Conservation (phyloP, 1,140 invertebrate genomes). For the Meteorus sp. region DNA sequence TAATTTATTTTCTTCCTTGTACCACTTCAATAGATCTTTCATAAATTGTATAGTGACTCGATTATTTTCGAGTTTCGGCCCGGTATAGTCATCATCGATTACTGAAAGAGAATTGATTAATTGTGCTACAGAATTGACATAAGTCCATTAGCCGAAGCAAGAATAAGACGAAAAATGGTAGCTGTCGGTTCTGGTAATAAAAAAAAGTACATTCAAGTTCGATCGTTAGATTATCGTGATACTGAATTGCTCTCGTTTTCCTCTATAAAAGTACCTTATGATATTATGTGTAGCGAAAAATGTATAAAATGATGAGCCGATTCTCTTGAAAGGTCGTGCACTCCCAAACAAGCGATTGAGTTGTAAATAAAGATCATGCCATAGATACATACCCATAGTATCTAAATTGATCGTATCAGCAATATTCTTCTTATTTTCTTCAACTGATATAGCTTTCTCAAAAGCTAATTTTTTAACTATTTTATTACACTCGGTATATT, state of each 20-base stretch:
- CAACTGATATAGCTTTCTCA: constrained; percentile 95
- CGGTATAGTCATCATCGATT: constrained; percentile 93
- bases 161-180: too few species aligned
- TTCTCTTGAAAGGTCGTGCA: too few species aligned
- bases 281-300: too few species aligned
- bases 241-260: too few species aligned
- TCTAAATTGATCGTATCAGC: constrained; percentile 88
- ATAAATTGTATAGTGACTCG: constrained; percentile 85
- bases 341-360: too few species aligned
- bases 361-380: constrained; percentile 16
- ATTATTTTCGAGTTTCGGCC: constrained; percentile 87
- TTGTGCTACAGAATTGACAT: too few species aligned
- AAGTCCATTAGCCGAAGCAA: too few species aligned
- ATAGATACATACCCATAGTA: constrained; percentile 78
- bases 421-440: constrained; percentile 84
- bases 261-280: too few species aligned
- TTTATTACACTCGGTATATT: constrained; percentile 94
- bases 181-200: too few species aligned
- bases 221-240: too few species aligned
- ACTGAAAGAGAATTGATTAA: constrained; percentile 61
- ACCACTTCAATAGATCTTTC: constrained; percentile 86
- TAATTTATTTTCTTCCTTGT: constrained; percentile 89
- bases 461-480: constrained; percentile 94
- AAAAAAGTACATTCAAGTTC: too few species aligned
- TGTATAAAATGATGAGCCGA: too few species aligned